Base-by-base conservation (phyloP, 1,140 invertebrate species). In the Fopius arisanus region DNA sequence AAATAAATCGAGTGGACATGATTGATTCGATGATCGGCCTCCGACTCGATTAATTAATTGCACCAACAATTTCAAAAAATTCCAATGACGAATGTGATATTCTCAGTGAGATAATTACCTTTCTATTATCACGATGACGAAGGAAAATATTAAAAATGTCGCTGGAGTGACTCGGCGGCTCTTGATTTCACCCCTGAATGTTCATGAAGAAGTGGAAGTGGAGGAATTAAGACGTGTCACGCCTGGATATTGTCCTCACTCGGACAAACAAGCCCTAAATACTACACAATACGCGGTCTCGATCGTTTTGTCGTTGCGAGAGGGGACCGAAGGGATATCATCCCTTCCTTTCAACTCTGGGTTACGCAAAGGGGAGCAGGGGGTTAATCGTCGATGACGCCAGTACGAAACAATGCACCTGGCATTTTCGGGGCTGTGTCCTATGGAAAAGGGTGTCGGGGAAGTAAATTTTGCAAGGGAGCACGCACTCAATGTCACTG, bases 401-500 rank as follows among this genome's bases (percentile, higher is more conserved):
- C 65, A 77, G 63, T 43, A 72, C 79, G 79, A 83, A 84, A 84
- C 83, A 85, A 85, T 84, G 82, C 79, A 72, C 76, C 66, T 69
- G 71, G 75, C 71, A 77, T 79, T 69, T 41, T 66, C 43, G n/a
- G 76, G 75, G 73, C 62, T 59, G 73, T 75, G 74, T 33, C 65
- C 48, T 59, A 21, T 23, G 48, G 37, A 29, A 74, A 67, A 73
- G 71, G 71, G 65, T 73, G 28, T n/a, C 19, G 19, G 16, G 41
- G 33, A 23, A 54, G 51, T 66, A 67, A 59, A 67, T 67, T 48
- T 66, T 65, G 63, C 66, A 69, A 72, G 77, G 75, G 74, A 37
- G 48, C 43, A 48, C 63, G 54, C 54, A 59, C 63, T 74, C 69
- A 76, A 80, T 82, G 84, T 85, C 83, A 81, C 41, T 71, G 31